These are phyloP conservation scores for Drosophila mayri DNA, from an alignment of 1,140 invertebrate genomes.

Conservation along the genomic window DNA sequence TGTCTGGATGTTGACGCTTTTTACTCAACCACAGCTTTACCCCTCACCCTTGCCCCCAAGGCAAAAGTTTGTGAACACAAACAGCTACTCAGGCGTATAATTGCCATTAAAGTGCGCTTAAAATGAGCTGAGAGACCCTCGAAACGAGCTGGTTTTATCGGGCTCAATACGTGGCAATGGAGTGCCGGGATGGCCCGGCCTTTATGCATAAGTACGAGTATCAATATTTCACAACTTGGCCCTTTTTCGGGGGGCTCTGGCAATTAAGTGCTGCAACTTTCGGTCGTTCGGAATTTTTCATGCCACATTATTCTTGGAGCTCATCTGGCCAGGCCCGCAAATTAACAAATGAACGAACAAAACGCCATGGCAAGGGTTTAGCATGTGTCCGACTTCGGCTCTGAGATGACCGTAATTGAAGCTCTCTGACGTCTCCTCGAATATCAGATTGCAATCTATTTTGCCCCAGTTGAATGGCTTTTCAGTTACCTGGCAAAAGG, in stretches of 20 bases:
- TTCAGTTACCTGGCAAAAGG: neutral
- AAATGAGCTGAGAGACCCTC: constrained; percentile 56
- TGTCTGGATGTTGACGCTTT: constrained; percentile 44
- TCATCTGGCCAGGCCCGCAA: constrained; percentile 27
- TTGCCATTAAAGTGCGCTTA: constrained; percentile 76
- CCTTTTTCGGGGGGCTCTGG: constrained; percentile 28
- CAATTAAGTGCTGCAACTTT: constrained; percentile 56
- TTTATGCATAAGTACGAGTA: constrained; percentile 49
- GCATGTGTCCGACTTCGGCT: constrained; percentile 6
- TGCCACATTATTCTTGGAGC: constrained; percentile 32
- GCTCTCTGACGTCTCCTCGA: constrained; percentile 26
- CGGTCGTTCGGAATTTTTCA: constrained; percentile 44
- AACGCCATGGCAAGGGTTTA: constrained; percentile 7
- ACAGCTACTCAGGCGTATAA: constrained; percentile 68
- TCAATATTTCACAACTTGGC: constrained; percentile 57
- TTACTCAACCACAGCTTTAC: constrained; percentile 14
- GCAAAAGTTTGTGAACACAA: constrained; percentile 62
- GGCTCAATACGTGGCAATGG: constrained; percentile 47
- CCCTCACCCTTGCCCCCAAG: neutral
- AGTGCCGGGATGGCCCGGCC: constrained; percentile 18
- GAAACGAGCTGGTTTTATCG: constrained; percentile 47
- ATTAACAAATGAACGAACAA: constrained; percentile 19
- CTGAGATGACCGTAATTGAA: constrained; percentile 43
- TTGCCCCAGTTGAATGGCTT: constrained; percentile 24
- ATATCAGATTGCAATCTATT: constrained; percentile 42